These are phyloP conservation scores for Clistopyga incitator DNA, from an alignment of 2,888 invertebrate species.

Conservation along the genomic window DNA sequence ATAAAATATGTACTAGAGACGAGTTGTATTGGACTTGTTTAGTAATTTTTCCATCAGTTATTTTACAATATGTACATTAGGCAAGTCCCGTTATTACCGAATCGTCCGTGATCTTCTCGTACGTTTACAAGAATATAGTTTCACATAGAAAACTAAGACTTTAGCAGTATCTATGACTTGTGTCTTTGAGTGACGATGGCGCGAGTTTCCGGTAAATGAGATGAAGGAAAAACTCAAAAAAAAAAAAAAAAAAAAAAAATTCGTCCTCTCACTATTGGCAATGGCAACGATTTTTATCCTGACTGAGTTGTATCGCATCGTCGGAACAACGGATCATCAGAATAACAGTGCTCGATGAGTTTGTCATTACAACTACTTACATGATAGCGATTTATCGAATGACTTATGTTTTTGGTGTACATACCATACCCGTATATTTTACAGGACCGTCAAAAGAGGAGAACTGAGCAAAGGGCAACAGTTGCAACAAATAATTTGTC, in stretches of 20 bases:
- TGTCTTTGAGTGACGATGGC: conserved; percentile 23
- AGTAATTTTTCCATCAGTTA: conserved; percentile 75
- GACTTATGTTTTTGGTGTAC: conserved; percentile 30
- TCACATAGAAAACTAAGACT: conserved; percentile 83
- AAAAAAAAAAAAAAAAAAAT: not conserved
- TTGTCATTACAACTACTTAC: conserved; percentile 17
- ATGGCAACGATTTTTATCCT: conserved; percentile 15
- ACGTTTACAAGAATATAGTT: conserved; percentile 82
- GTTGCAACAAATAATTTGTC: conserved; percentile 6
- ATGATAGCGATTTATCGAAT: conserved; percentile 15
- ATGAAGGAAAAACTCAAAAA: conserved; percentile 10
- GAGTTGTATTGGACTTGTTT: conserved; percentile 50
- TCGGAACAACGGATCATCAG: conserved; percentile 37
- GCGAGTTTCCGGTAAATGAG: conserved; percentile 19
- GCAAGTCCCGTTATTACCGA: conserved; percentile 80
- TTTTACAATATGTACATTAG: conserved; percentile 83
- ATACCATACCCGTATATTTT: conserved; percentile 36
- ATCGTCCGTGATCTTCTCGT: conserved; percentile 73
- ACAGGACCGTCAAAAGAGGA: conserved; percentile 26
- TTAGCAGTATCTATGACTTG: conserved; percentile 77
- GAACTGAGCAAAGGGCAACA: conserved; percentile 5
- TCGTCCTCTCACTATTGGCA: conserved; percentile 1
- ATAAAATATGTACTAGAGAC: conserved; percentile 55
- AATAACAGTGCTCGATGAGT: conserved; percentile 6
- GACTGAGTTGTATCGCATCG: conserved; percentile 14